Evolutionary conservation across 2,797 vertebrate genomes (phyloP).

Genomic region (Pempheris klunzingeri): DNA sequence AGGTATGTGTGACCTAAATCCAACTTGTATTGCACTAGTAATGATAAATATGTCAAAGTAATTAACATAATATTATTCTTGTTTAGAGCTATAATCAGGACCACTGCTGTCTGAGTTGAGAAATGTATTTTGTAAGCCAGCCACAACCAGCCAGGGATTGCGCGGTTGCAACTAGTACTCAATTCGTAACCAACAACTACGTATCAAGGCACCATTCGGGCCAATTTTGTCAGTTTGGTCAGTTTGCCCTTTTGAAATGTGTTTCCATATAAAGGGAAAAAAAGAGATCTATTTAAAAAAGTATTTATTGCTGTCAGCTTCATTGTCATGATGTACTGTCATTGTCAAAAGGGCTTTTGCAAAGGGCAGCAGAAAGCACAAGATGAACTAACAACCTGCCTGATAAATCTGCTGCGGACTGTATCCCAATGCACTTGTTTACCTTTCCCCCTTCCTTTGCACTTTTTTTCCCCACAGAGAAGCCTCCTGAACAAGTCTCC

Average conservation of each 20-base stretch:
- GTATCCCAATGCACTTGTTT: background rate
- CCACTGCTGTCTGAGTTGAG: no score
- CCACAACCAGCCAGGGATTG: background rate
- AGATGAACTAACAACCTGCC: background rate
- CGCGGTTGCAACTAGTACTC: background rate
- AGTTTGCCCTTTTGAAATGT: background rate
- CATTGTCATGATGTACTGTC: background rate
- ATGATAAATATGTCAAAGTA: no score
- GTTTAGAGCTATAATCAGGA: no score
- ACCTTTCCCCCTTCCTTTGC: background rate
- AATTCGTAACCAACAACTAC: background rate
- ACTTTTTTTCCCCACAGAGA: conserved; percentile 41
- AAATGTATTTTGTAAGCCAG: background rate
- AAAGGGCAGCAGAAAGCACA: background rate
- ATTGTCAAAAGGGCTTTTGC: background rate
- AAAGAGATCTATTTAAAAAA: background rate
- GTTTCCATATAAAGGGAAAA: background rate
- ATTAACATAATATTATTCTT: no score
- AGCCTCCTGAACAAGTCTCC: background rate
- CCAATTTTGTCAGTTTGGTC: background rate
- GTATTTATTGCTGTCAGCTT: no score
- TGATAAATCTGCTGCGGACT: background rate
- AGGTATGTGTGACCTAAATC: conserved; percentile 51
- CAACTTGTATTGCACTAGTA: no score
- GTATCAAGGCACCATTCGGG: background rate